These are phyloP conservation scores for Spheniscus humboldti DNA, from an alignment of 2,797 vertebrate genomes.

Conservation along the genomic window DNA sequence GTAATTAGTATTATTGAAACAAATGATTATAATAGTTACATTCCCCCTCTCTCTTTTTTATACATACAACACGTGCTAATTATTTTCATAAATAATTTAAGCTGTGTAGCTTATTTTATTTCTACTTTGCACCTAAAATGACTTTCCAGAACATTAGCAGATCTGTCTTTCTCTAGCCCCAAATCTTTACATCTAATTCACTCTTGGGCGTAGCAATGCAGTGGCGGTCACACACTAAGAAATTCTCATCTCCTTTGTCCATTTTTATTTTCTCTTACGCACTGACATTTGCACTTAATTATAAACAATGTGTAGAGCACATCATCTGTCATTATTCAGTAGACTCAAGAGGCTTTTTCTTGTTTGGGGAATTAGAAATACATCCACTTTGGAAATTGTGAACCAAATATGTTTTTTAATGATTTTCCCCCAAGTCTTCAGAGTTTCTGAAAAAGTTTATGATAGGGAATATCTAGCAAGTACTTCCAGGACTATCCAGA, in stretches of 20 bases:
- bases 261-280: slow-evolving; percentile 43
- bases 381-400: not conserved
- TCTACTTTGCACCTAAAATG: not conserved
- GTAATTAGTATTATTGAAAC: not conserved
- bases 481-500: not conserved
- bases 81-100: not conserved
- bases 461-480: not conserved
- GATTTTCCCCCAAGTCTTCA: not conserved
- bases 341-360: not conserved
- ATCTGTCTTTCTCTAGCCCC: not conserved
- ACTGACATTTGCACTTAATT: slow-evolving; percentile 16
- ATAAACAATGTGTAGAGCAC: not conserved
- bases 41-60: not conserved
- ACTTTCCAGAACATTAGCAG: not conserved
- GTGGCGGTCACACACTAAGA: not conserved
- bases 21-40: not conserved
- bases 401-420: not conserved
- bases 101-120: not conserved
- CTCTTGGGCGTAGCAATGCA: not conserved
- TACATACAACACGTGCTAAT: not conserved
- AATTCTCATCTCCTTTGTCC: slow-evolving; percentile 20
- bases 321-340: not conserved
- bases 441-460: not conserved
- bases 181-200: not conserved
- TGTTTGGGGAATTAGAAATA: not conserved